Evolutionary conservation across 2,888 invertebrate species (phyloP), one percentile per base, ranked within the genome.

Genomic region (Lycaena phlaeas): DNA sequence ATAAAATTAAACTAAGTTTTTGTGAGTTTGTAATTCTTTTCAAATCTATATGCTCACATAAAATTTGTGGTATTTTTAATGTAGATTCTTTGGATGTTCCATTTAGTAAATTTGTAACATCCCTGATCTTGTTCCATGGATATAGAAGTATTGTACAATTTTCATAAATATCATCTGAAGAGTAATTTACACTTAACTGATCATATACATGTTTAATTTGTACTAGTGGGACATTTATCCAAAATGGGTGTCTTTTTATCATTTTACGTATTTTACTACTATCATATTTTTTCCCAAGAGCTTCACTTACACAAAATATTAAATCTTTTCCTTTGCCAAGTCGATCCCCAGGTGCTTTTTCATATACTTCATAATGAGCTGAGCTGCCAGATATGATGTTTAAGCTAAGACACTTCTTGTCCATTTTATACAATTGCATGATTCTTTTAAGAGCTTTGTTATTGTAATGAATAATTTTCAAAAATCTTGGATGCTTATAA

Each of bases 261-360:
- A 48, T 45, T 41, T 61, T 64, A 15, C 71, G 56, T 44, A 84
- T 54, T 25, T 64, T 53, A 49, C 39, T 59, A 7, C 54, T 52
- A 46, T 52, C 64, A 46, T 64, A 77, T 29, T 55, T 54, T 17
- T 56, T 68, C 9, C 67, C 68, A 27, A 82, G 52, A 26, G 54
- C 59, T 45, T 78, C 64, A 30, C 67, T 61, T 45, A 82, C 58
- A 48, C 74, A 78, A 48, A 77, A 82, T 11, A 82, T 29, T 44
- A 82, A 56, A 46, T 84, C 84, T 53, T 74, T 84, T 15, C 77
- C 72, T 55, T 82, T 84, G 12, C 82, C 82, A 15, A 75, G 52
- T 36, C 77, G 57, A 46, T 84, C 84, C 22, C 84, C 82, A 36
- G 77, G 79, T 27, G 78, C 61, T 50, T 75, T 81, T 51, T 77